Evolutionary conservation across 2,113 vertebrate genomes (phyloP).

Genomic region (Cygnus atratus): DNA sequence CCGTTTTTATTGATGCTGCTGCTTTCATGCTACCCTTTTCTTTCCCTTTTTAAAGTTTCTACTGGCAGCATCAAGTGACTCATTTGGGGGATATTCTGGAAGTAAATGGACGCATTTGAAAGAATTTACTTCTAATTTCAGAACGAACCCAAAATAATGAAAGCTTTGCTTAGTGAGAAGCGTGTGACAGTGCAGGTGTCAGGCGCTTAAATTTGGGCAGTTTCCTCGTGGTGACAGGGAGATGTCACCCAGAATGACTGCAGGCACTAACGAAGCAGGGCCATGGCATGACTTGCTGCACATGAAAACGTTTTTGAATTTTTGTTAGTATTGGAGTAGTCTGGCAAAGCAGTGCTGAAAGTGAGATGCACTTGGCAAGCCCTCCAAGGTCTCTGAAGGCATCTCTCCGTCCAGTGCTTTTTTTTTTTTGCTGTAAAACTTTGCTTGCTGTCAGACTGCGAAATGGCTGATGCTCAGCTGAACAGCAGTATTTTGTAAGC

Average conservation of each 20-base stretch:
- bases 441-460: not conserved
- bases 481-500: not conserved
- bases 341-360: not conserved
- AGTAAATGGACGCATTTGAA: not conserved
- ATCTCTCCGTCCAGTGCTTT: not conserved
- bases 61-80: not conserved
- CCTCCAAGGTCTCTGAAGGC: not conserved
- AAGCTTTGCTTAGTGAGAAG: not conserved
- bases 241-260: not conserved
- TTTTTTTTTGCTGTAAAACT: not conserved
- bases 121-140: not conserved
- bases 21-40: not conserved
- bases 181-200: not conserved
- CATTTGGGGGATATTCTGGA: not conserved
- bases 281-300: rapidly evolving
- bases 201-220: not conserved
- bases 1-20: not conserved
- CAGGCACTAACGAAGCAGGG: not conserved
- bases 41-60: not conserved
- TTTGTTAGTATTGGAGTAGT: not conserved
- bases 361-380: not conserved
- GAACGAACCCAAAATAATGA: not conserved
- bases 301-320: not conserved
- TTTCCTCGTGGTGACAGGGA: not conserved
- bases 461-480: not conserved